phyloP scores from a whole-genome alignment of 2,888 invertebrate genomes.

The Drosophila suboccidentalis region DNA sequence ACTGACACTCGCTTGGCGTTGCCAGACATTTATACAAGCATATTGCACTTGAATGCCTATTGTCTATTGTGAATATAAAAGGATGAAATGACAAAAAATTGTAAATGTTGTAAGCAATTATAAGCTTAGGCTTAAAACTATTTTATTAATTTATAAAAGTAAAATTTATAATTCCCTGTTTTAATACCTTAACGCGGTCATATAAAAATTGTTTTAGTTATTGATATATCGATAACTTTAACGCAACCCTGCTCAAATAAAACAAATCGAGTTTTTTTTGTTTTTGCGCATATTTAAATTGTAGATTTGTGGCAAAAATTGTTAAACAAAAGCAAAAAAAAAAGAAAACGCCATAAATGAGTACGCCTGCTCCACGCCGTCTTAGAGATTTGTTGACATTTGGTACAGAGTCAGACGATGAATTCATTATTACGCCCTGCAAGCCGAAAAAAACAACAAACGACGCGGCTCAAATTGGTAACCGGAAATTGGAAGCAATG shows the following conservation, averaged over 20 bases:
- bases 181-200: not conserved
- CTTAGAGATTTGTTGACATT: conserved; percentile 82
- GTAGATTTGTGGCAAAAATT: conserved; percentile 13
- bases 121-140: not conserved
- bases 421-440: conserved; percentile 76
- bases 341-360: conserved; percentile 59
- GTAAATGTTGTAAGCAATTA: no score
- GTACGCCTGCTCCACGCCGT: conserved; percentile 80
- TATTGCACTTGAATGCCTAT: no score
- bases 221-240: conserved; percentile 23
- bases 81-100: not conserved
- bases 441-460: conserved; percentile 49
- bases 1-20: conserved; percentile 18
- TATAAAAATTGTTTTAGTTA: not conserved
- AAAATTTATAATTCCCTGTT: not conserved
- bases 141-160: not conserved
- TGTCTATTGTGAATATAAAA: not conserved
- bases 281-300: conserved; percentile 44
- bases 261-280: conserved; percentile 33
- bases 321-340: not conserved
- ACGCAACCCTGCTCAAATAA: conserved; percentile 6
- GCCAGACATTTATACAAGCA: conserved; percentile 19
- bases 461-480: conserved; percentile 14
- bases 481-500: conserved; percentile 19
- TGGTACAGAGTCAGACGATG: conserved; percentile 84